Percentiles rank a stretch among this genome's conserved stretches.
Conservation (phyloP, 2,888 invertebrate species). For the Julus scandinavius region DNA sequence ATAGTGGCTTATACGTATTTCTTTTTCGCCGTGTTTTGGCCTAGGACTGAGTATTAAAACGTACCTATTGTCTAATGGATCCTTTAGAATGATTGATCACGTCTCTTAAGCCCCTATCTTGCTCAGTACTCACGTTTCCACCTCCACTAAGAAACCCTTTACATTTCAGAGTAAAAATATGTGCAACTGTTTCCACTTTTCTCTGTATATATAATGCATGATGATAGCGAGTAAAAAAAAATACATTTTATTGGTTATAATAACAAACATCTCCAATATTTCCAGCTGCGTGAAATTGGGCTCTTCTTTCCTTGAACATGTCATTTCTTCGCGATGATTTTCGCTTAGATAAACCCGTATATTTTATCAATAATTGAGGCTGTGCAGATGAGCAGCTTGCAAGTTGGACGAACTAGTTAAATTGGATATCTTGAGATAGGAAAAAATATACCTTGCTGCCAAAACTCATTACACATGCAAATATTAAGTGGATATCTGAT, state of each 20-base stretch:
- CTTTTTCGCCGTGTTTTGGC: conserved; percentile 26
- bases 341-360: conserved; percentile 36
- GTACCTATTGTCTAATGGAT: conserved; percentile 48
- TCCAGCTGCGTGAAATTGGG: conserved; percentile 40
- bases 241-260: conserved; percentile 28
- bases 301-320: background rate
- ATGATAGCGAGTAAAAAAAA: background rate
- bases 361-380: conserved; percentile 45
- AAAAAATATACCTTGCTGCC: background rate
- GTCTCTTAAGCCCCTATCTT: conserved; percentile 45
- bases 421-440: background rate
- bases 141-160: conserved; percentile 17
- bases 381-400: conserved; percentile 1
- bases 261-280: conserved; percentile 28
- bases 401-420: conserved; percentile 5
- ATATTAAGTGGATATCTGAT: conserved; percentile 14
- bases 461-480: conserved; percentile 36
- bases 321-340: conserved; percentile 28
- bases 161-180: background rate
- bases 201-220: conserved; percentile 23
- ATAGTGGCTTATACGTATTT: background rate
- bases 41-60: conserved; percentile 15
- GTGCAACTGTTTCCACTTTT: background rate
- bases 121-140: conserved; percentile 39
- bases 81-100: conserved; percentile 50